Evolutionary conservation across 1,140 invertebrate species (phyloP).

Genomic region (Heterodera schachtii): DNA sequence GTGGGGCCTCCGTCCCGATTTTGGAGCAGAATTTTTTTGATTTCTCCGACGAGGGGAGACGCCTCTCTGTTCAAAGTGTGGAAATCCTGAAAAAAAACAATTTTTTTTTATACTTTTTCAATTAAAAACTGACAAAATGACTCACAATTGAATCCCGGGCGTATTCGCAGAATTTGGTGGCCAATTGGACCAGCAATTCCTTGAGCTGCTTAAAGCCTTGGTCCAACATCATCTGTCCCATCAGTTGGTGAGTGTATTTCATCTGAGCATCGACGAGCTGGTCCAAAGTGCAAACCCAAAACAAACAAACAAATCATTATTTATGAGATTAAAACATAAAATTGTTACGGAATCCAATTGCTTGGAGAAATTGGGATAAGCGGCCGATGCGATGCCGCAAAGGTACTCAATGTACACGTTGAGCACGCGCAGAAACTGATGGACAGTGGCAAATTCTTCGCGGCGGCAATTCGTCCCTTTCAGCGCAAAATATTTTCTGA

Average conservation of each 20-base stretch:
- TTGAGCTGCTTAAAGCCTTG: background rate
- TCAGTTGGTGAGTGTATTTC: slow-evolving; percentile 8
- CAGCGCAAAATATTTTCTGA: slow-evolving; percentile 23
- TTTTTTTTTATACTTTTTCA: background rate
- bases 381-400: background rate
- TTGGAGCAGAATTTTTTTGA: slow-evolving; percentile 8
- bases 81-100: background rate
- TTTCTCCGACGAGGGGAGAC: background rate
- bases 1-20: background rate
- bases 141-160: slow-evolving; percentile 16
- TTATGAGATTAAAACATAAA: background rate
- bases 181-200: background rate
- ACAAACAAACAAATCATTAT: background rate
- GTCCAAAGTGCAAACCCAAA: slow-evolving; percentile 31
- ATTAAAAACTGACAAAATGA: background rate
- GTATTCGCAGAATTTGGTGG: slow-evolving; percentile 18
- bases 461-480: background rate
- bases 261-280: slow-evolving; percentile 20
- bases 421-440: slow-evolving; percentile 15
- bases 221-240: slow-evolving; percentile 19
- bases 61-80: slow-evolving; percentile 1
- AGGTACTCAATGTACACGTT: slow-evolving; percentile 30
- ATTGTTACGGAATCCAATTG: slow-evolving; percentile 14
- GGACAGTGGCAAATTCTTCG: slow-evolving; percentile 28
- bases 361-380: slow-evolving; percentile 1